Evolutionary conservation across 2,888 invertebrate species (phyloP), one percentile per base, ranked within the genome.

Genomic region (Linyphia triangularis): DNA sequence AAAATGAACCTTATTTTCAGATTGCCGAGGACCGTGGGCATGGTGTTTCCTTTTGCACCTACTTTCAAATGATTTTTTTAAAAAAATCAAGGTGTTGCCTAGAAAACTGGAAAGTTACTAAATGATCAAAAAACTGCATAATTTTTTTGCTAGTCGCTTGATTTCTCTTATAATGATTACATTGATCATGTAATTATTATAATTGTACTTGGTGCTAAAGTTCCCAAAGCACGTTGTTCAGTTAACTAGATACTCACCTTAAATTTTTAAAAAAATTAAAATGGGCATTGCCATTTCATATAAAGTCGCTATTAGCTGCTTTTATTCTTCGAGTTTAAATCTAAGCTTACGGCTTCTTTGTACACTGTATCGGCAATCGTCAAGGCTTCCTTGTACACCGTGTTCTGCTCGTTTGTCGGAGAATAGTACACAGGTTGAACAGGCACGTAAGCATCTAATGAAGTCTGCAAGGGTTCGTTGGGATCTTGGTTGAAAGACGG

Each of bases 391-490:
- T 86, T 81, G 61, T 86, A 86, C 10, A 81, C 67, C 28, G 81
- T 81, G n/a, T 81, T 81, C n/a, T 81, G 86, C 1, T 86, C 67
- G 16, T 22, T 67, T 1, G 72, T 10, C 0, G 77, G 67, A 10
- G 86, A 40, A 19, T 79, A 63, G n/a, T 86, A 86, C 16, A 79
- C 75, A 0, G 86, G 86, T 61, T 79, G 79, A 5, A 72, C 43
- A 1, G 86, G 86, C 5, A 79, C 72, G 28, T 86, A 86, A 0
- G 79, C 81, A 33, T 86, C 86, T 5, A 86, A 24, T 1, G 86
- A 86, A 7, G 86, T 86, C 24, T 86, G 86, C 1, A 86, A 43
- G 9, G 86, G 86, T 37, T 86, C 86, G 5, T 79, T 37, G 13
- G 81, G 79, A 6, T 86, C 86, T 28, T 59, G 37, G n/a, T 77